phyloP scores from a whole-genome alignment of 2,113 vertebrate species.

The Atractosteus spatula region DNA sequence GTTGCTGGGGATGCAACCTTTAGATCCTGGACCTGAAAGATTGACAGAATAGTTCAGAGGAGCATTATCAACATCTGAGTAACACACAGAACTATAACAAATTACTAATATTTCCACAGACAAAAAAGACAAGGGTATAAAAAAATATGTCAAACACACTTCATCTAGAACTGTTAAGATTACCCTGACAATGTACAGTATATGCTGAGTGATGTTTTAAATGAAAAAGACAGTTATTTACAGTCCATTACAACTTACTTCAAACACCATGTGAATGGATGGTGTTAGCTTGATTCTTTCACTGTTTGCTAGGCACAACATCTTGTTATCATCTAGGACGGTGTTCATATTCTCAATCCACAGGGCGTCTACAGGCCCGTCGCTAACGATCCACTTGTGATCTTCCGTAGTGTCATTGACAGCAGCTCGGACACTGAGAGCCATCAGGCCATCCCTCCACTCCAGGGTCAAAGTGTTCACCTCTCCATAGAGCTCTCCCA shows the following conservation, averaged over 20 bases:
- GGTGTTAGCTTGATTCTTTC: constrained; percentile 83
- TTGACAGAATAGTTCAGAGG: not conserved
- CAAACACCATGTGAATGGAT: constrained; percentile 84
- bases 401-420: constrained; percentile 66
- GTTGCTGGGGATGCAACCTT: constrained; percentile 83
- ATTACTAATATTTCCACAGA: not conserved
- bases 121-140: not conserved
- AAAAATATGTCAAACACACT: not conserved
- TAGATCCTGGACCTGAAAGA: constrained; percentile 77
- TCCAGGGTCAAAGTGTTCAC: constrained; percentile 77
- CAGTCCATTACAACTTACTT: constrained; percentile 56
- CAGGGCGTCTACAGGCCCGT: constrained; percentile 82
- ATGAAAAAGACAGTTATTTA: not conserved
- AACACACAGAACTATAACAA: too few relatives aligned
- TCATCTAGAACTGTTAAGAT: not conserved
- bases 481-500: constrained; percentile 86
- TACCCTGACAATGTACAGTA: too few relatives aligned
- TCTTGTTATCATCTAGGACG: constrained; percentile 87
- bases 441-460: constrained; percentile 87
- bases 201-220: too few relatives aligned
- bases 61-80: too few relatives aligned
- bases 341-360: constrained; percentile 95
- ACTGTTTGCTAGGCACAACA: constrained; percentile 85
- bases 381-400: constrained; percentile 84
- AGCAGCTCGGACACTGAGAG: constrained; percentile 74